A percentile compares a stretch with the other conserved stretches of the same genome.
phyloP scores from a whole-genome alignment of 2,797 vertebrate genomes.

The Babyrousa celebensis region DNA sequence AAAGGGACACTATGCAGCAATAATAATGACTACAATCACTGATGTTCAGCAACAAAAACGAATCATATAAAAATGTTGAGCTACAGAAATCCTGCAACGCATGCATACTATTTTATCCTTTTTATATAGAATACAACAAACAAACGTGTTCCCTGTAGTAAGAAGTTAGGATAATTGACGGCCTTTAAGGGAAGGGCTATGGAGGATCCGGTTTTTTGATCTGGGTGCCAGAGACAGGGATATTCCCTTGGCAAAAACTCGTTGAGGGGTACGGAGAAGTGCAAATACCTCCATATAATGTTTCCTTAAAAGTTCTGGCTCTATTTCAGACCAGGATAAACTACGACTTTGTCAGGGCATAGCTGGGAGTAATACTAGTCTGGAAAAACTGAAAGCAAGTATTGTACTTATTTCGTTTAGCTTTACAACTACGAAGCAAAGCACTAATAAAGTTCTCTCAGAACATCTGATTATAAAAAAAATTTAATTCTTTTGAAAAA shows the following conservation, averaged over 20 bases:
- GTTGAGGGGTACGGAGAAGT: background rate
- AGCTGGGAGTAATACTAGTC: background rate
- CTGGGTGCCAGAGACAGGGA: background rate
- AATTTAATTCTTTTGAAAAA: background rate
- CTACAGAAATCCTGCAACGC: background rate
- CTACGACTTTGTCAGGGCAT: background rate
- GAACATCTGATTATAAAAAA: background rate
- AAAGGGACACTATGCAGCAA: no score
- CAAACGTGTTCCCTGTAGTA: background rate
- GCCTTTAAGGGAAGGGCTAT: background rate
- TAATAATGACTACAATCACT: background rate
- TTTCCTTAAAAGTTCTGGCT: background rate
- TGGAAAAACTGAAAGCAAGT: background rate
- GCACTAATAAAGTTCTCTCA: background rate
- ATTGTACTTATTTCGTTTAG: background rate
- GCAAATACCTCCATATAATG: background rate
- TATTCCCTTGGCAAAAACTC: background rate
- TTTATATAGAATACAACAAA: background rate
- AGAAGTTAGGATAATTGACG: background rate
- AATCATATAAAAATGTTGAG: background rate
- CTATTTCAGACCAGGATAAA: background rate
- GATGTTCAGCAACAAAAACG: background rate
- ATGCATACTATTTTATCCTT: background rate
- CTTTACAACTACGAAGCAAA: slow-evolving; percentile 20
- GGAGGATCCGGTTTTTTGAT: background rate